Conservation (phyloP, 2,113 vertebrate genomes). For the Pyrgilauda ruficollis region DNA sequence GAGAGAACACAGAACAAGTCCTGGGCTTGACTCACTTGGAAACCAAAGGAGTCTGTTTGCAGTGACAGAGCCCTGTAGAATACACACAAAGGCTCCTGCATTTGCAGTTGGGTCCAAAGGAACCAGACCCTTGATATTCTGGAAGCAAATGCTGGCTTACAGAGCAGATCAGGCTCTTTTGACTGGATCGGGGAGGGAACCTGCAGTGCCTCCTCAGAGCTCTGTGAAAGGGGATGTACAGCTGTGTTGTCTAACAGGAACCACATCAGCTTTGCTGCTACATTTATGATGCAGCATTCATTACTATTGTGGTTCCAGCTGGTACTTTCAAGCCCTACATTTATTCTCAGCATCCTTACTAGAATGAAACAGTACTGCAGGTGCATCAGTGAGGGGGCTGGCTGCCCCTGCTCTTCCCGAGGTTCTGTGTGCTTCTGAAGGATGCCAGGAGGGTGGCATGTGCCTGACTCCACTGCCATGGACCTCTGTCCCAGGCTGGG, state of each 20-base stretch:
- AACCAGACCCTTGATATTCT: neutral
- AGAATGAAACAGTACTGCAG: neutral
- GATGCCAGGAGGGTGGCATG: neutral
- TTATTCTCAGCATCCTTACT: neutral
- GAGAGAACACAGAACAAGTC: neutral
- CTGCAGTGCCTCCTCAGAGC: neutral
- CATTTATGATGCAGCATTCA: neutral
- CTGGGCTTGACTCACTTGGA: neutral
- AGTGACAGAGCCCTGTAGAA: neutral
- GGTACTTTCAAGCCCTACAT: neutral
- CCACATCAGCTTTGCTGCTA: neutral
- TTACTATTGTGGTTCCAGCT: neutral
- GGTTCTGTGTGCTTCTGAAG: neutral
- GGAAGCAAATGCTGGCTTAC: neutral
- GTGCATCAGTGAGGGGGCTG: neutral
- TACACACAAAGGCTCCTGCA: neutral
- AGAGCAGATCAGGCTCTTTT: neutral
- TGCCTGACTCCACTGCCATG: fast-evolving
- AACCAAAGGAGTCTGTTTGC: neutral
- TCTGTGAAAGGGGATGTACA: neutral
- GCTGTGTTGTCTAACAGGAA: neutral
- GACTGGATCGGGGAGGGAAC: neutral
- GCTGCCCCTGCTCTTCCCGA: neutral
- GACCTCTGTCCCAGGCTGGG: fast-evolving
- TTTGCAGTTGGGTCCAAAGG: neutral